Evolutionary conservation across 2,888 invertebrate species (phyloP), one percentile per base, ranked within the genome.

Genomic region (Xanthostigma xanthostigma): DNA sequence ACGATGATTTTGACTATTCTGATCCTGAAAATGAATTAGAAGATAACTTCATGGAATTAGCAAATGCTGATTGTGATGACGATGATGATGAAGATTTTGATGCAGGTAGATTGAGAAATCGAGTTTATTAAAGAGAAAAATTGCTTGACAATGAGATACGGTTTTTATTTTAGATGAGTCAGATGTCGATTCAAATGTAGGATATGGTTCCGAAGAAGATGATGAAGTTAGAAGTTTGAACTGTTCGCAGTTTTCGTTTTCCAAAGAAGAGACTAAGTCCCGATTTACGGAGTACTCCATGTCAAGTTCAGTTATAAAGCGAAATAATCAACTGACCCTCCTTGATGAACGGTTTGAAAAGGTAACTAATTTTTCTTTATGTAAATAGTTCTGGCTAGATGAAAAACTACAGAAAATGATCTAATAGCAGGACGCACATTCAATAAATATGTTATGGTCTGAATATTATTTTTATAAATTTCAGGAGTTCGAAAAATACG

Each of bases 271-370:
- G 64, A 85, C 85, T 0, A 88, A 83, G 62, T 88, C 93, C 0
- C 74, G 85, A 9, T 94, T 94, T 67, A 93, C 95, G 0, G 84
- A 88, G 58, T 95, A 94, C 66, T 94, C 94, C 0, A 85, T 95
- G 84, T 84, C 86, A 0, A 93, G 93, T 34, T 93, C 92, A 55
- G 86, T 93, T 2, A 86, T 95, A 27, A 70, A 77, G 12, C 75
- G 95, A 47, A 93, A 90, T 66, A 78, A 90, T 46, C 86, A 90
- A 9, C 71, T 95, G 0, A 73, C 81, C 0, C 63, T 90, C 12
- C 67, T 95, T 0, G 96, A 96, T 68, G 81, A 88, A 57, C 74
- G 83, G 56, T 96, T 95, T 70, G 95, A 95, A 67, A 80, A 83
- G 70, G 84, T 86, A 57, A 60, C 57, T 60, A 41, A 12, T 36